Conservation (phyloP, 92 coral and sea anemone genomes). For the Zoanthus solanderi region DNA sequence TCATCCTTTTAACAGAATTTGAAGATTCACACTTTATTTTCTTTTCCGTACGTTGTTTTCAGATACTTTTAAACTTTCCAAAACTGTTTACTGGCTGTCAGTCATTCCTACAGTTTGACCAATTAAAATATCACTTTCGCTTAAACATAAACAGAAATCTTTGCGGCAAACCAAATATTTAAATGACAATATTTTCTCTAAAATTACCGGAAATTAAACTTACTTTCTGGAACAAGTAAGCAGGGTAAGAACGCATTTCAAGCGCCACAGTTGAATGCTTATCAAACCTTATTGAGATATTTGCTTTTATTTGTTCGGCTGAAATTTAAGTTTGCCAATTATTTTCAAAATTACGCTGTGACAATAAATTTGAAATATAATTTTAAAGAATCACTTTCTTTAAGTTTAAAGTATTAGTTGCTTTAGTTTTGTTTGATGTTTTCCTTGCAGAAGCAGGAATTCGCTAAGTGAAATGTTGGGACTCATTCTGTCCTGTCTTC, state of each 20-base stretch:
- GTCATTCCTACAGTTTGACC: slow-evolving; percentile 29
- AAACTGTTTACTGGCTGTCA: slow-evolving; percentile 9
- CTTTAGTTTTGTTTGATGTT: neutral
- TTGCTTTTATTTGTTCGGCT: slow-evolving; percentile 20
- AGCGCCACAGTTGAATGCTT: slow-evolving; percentile 7
- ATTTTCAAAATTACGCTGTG: neutral
- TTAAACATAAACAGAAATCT: neutral
- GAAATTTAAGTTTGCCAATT: neutral
- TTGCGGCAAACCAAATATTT: neutral
- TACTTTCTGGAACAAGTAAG: neutral
- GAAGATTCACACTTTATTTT: neutral
- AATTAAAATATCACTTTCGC: slow-evolving; percentile 7
- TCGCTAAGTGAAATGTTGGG: slow-evolving; percentile 26
- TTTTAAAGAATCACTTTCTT: neutral
- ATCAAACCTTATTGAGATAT: slow-evolving; percentile 21
- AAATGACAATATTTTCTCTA: neutral
- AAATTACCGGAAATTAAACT: neutral
- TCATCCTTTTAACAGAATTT: too few species aligned
- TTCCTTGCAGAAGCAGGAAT: slow-evolving; percentile 32
- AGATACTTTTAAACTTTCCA: slow-evolving; percentile 5
- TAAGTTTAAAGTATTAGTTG: neutral
- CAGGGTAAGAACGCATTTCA: neutral
- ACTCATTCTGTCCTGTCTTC: neutral
- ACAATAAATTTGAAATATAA: neutral
- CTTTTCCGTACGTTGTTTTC: neutral